phyloP scores from a whole-genome alignment of 2,797 vertebrate species.

The Pempheris klunzingeri region DNA sequence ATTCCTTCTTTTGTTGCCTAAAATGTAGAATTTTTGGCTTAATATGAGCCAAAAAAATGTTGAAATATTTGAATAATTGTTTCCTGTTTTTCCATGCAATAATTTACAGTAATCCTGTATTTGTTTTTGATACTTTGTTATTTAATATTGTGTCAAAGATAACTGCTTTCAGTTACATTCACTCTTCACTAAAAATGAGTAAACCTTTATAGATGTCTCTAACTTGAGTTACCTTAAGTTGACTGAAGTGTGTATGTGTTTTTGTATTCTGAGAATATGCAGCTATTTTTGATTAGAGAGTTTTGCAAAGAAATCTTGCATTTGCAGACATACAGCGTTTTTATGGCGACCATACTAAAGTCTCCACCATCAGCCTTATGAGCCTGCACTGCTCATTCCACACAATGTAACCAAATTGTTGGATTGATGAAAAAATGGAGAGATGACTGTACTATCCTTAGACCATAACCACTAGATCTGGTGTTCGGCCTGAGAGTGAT shows the following conservation, averaged over 20 bases:
- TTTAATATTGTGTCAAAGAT: no score
- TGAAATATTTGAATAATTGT: background rate
- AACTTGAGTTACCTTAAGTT: slow-evolving; percentile 1
- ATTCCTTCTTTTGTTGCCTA: background rate
- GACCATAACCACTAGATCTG: background rate
- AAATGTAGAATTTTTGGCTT: background rate
- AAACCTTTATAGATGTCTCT: slow-evolving; percentile 2
- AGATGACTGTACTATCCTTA: no score
- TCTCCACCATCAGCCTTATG: no score
- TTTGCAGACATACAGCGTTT: background rate
- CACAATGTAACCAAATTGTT: background rate
- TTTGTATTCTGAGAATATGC: no score
- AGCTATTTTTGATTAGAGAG: no score
- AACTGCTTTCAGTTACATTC: background rate
- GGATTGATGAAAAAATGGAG: background rate
- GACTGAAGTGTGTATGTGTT: slow-evolving; percentile 9
- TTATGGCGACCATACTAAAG: background rate
- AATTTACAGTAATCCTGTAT: background rate
- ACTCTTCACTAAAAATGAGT: background rate
- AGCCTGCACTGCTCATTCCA: background rate
- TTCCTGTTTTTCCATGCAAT: background rate
- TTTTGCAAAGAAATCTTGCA: background rate
- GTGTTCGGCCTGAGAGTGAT: background rate
- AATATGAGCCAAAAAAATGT: background rate
- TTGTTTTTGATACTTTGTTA: background rate